phyloP scores from a whole-genome alignment of 2,888 invertebrate genomes.

The Calameuta filiformis region DNA sequence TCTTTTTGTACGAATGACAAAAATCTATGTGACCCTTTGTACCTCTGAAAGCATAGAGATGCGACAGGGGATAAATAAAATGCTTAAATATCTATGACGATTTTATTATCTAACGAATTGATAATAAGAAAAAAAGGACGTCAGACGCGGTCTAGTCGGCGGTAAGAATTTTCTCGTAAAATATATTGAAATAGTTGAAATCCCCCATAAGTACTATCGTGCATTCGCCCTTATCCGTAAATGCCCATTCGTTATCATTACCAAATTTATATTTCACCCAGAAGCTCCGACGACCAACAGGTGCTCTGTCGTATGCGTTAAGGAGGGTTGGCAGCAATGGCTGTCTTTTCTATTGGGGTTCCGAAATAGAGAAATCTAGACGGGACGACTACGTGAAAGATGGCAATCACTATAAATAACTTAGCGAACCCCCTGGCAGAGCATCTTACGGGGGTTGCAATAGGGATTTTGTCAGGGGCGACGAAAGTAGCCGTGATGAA shows the following conservation, averaged over 20 bases:
- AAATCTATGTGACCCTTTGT: not conserved
- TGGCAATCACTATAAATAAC: constrained; percentile 49
- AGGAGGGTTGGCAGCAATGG: not conserved
- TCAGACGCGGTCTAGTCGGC: too few species aligned
- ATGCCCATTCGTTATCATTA: constrained; percentile 31
- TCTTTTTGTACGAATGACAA: not conserved
- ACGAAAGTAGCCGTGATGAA: constrained; percentile 45
- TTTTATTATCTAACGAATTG: too few species aligned
- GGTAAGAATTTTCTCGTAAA: not conserved
- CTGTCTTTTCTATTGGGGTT: not conserved
- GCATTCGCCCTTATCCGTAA: not conserved
- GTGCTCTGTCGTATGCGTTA: constrained; percentile 28
- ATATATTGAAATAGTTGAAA: not conserved
- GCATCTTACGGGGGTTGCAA: constrained; percentile 31
- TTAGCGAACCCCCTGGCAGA: constrained; percentile 21
- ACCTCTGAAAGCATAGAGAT: not conserved
- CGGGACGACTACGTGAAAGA: constrained; percentile 19
- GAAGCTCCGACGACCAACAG: constrained; percentile 38
- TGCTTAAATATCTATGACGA: too few species aligned
- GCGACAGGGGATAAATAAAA: not conserved
- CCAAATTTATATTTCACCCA: constrained; percentile 49
- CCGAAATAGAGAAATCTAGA: not conserved
- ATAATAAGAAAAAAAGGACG: too few species aligned
- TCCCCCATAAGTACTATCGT: not conserved
- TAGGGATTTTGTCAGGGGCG: constrained; percentile 44